Evolutionary conservation across 2,113 vertebrate species (phyloP).

Genomic region (Brachyistius frenatus): DNA sequence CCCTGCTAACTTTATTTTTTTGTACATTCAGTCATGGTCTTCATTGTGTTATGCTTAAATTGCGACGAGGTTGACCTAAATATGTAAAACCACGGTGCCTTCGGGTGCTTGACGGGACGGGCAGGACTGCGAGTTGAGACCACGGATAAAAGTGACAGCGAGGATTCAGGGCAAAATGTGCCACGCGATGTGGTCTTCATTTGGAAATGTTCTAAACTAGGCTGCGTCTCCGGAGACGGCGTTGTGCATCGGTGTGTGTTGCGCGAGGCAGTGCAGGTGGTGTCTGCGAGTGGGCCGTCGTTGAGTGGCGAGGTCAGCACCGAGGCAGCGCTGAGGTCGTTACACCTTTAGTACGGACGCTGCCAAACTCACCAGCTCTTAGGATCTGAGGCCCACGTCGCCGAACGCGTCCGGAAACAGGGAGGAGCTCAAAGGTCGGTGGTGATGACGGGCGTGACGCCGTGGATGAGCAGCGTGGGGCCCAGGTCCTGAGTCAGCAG

Average conservation of each 20-base stretch:
- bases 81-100: not conserved
- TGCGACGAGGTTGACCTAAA: not conserved
- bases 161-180: not conserved
- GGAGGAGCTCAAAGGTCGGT: slow-evolving; percentile 86
- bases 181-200: not conserved
- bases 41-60: slow-evolving; percentile 11
- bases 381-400: not conserved
- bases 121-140: not conserved
- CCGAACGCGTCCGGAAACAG: no score
- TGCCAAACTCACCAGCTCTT: not conserved
- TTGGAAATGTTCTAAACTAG: not conserved
- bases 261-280: slow-evolving; percentile 12
- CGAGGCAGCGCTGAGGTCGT: no score
- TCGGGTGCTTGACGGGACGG: not conserved
- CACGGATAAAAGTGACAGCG: not conserved
- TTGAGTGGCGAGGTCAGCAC: no score
- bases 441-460: slow-evolving; percentile 91
- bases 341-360: no score
- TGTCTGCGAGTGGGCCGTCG: not conserved
- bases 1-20: not conserved
- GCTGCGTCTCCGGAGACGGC: not conserved
- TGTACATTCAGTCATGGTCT: not conserved
- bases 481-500: slow-evolving; percentile 89
- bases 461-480: slow-evolving; percentile 93
- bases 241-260: not conserved